Percentiles rank a stretch among this genome's conserved stretches.
These are phyloP conservation scores for Crossaster papposus DNA, from an alignment of 53 echinoderm and acorn worm species.

Conservation along the genomic window DNA sequence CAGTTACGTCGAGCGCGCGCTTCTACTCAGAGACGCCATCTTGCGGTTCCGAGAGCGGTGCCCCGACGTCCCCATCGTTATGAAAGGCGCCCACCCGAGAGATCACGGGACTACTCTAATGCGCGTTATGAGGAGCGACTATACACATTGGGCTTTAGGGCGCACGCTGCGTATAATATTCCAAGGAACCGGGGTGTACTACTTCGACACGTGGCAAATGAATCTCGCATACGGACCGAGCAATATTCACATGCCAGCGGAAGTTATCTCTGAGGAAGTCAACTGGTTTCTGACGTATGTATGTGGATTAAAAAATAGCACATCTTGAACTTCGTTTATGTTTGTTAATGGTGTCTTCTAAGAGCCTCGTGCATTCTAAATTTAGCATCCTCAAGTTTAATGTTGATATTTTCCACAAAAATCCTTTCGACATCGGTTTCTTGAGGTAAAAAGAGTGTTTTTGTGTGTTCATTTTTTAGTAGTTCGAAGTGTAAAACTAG, in stretches of 20 bases:
- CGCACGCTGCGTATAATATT: slow-evolving; percentile 12
- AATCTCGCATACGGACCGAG: slow-evolving; percentile 21
- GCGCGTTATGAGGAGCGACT: slow-evolving; percentile 20
- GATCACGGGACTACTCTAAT: background rate
- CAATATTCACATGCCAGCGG: slow-evolving; percentile 55
- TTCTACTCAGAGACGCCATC: slow-evolving; percentile 27
- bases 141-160: slow-evolving; percentile 38
- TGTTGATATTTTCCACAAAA: too few species aligned
- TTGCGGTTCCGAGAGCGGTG: slow-evolving; percentile 38
- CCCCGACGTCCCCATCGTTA: slow-evolving; percentile 50
- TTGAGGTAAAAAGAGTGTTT: too few species aligned
- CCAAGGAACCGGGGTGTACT: slow-evolving; percentile 36
- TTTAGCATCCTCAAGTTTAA: too few species aligned
- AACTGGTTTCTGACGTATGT: slow-evolving; percentile 55
- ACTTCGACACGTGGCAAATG: slow-evolving; percentile 61
- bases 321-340: too few species aligned
- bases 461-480: too few species aligned
- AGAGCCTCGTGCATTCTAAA: too few species aligned
- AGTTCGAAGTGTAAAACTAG: too few species aligned
- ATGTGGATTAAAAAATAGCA: background rate
- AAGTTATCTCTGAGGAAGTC: slow-evolving; percentile 51
- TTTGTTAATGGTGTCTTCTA: too few species aligned
- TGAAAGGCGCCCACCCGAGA: slow-evolving; percentile 44
- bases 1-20: slow-evolving; percentile 48
- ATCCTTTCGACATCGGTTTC: too few species aligned